Base-by-base conservation (phyloP, 2,797 vertebrate genomes). In the Orientallactaga sibirica region DNA sequence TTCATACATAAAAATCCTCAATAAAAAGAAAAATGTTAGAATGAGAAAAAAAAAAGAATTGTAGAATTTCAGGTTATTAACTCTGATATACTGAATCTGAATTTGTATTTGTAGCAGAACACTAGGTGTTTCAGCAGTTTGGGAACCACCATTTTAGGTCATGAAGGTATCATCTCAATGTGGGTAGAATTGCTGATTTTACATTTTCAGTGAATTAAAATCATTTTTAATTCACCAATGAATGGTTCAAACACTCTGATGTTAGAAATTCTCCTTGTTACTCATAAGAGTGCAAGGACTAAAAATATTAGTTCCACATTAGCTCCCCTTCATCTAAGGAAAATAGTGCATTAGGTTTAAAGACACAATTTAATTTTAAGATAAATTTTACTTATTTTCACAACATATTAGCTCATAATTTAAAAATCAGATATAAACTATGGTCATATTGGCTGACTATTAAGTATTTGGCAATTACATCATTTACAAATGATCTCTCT, bases 401-500 rank as follows among this genome's bases (percentile, higher is more conserved):
- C 33, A 12, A 33, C 77, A 83, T 74, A 24, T 4, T 12, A 94
- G 79, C 3, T 15, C 41, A 92, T 88, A 81, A 11, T 92, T 82
- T 64, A 88, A 22, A 92, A 48, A 91, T 83, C 74, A 84, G 29
- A 68, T 73, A 86, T 41, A 86, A 95, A 78, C 37, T 84, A 10
- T 86, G 12, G 48, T 29, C 6, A 71, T 20, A 85, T 80, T 88
- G 76, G 25, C 4, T 88, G 61, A 58, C n/a, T 75, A 64, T 77
- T 64, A 93, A 79, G 66, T 89, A 81, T 86, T 91, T 37, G 6
- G 2, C 37, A 84, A 67, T 62, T 76, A 25, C n/a, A 82, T 5
- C n/a, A 88, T 70, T 92, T 85, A 52, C 68, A 88, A 79, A 20
- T 82, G 62, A 82, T 87, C 52, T 66, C 58, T 61, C 64, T 24